These are phyloP conservation scores for Acanthosoma haemorrhoidale DNA, from an alignment of 2,888 invertebrate species.

Conservation along the genomic window DNA sequence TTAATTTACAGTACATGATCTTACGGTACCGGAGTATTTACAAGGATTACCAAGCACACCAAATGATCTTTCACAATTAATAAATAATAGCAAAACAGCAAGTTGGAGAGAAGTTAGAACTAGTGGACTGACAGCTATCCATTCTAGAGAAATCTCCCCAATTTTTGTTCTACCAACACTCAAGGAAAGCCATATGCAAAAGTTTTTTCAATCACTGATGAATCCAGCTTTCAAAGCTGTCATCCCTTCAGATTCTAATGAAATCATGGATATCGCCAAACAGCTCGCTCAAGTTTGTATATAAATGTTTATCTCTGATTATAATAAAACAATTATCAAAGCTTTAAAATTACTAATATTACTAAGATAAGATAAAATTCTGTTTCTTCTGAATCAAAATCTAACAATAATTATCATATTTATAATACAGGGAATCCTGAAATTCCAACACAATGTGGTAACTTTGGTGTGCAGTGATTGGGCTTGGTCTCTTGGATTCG, in stretches of 20 bases:
- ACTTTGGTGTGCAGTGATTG: slow-evolving; percentile 55
- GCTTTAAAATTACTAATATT: not conserved
- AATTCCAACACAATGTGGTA: slow-evolving; percentile 23
- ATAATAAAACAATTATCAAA: not conserved
- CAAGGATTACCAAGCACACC: not conserved
- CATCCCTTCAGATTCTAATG: not conserved
- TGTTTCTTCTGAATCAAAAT: too few species aligned
- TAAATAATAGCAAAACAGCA: not conserved
- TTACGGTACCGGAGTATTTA: not conserved
- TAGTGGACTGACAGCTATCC: not conserved
- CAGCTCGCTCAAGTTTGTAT: not conserved
- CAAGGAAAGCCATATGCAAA: not conserved
- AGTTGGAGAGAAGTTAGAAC: not conserved
- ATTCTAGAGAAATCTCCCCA: not conserved
- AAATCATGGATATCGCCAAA: not conserved
- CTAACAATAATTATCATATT: not conserved
- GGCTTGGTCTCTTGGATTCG: slow-evolving; percentile 55
- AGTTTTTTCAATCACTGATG: not conserved
- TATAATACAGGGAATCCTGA: not conserved
- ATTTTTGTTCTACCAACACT: not conserved
- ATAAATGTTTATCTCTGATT: not conserved
- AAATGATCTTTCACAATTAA: not conserved
- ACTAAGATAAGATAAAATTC: too few species aligned
- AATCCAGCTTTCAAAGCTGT: not conserved
- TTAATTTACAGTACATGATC: not conserved